Evolutionary conservation across 1,140 invertebrate genomes (phyloP).

Genomic region (Nephila pilipes): DNA sequence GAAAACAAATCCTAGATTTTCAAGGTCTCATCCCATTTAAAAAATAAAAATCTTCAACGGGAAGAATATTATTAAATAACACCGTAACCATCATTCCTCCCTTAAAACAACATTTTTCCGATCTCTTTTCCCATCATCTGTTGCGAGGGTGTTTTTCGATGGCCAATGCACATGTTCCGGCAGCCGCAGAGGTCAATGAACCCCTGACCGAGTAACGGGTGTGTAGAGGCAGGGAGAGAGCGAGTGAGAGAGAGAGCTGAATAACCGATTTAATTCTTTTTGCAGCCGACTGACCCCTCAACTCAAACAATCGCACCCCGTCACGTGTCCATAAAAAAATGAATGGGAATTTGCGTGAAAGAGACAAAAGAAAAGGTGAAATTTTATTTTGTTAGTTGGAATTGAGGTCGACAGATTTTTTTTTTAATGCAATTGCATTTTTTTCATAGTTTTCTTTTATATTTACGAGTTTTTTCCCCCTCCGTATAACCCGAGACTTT

Average conservation of each 20-base stretch:
- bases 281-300: slow-evolving; percentile 51
- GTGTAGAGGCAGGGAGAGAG: slow-evolving; percentile 18
- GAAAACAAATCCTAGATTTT: background rate
- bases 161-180: slow-evolving; percentile 5
- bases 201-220: slow-evolving; percentile 66
- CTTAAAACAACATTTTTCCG: background rate
- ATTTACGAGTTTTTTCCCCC: background rate
- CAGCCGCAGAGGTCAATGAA: slow-evolving; percentile 48
- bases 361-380: slow-evolving; percentile 42
- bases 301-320: slow-evolving; percentile 42
- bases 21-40: background rate
- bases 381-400: slow-evolving; percentile 19
- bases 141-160: background rate
- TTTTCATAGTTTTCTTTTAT: background rate
- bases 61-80: background rate
- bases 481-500: background rate
- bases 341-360: slow-evolving; percentile 35
- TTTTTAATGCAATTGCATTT: background rate
- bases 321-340: slow-evolving; percentile 35
- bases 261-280: slow-evolving; percentile 63
- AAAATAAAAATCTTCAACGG: background rate
- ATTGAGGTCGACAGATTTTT: slow-evolving; percentile 5
- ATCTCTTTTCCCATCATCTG: slow-evolving; percentile 20
- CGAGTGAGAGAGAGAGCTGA: slow-evolving; percentile 37
- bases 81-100: background rate